Evolutionary conservation across 2,797 vertebrate genomes (phyloP).

Genomic region (Sebastes nivosus): DNA sequence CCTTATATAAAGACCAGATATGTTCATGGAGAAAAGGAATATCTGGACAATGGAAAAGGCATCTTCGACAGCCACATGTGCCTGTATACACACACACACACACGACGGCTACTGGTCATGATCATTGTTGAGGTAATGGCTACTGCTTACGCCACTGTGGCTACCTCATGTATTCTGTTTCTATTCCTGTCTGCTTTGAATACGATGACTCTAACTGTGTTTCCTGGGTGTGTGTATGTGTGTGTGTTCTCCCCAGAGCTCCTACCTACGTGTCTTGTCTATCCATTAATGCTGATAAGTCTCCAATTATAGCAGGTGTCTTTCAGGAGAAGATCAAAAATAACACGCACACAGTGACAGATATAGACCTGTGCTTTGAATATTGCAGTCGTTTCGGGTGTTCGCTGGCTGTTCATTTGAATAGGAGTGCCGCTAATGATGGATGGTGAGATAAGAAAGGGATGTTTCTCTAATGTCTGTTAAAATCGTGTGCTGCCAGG

Average conservation of each 20-base stretch:
- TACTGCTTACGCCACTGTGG: slow-evolving; percentile 58
- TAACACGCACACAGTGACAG: slow-evolving; percentile 31
- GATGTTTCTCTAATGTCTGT: not conserved
- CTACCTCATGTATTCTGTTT: slow-evolving; percentile 63
- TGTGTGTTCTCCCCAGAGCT: slow-evolving; percentile 7
- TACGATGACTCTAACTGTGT: slow-evolving; percentile 52
- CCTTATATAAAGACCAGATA: slow-evolving; percentile 61
- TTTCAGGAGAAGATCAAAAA: slow-evolving; percentile 55
- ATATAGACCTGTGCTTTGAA: slow-evolving; percentile 57
- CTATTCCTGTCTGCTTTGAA: slow-evolving; percentile 72
- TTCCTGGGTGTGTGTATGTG: slow-evolving; percentile 47
- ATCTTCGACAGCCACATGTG: slow-evolving; percentile 30
- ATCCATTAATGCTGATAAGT: slow-evolving; percentile 60
- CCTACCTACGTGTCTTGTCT: slow-evolving; percentile 28
- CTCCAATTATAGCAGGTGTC: slow-evolving; percentile 52
- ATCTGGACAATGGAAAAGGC: slow-evolving; percentile 48
- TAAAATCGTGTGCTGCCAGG: not conserved
- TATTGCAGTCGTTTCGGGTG: slow-evolving; percentile 19
- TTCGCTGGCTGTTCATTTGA: slow-evolving; percentile 22
- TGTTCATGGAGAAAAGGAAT: slow-evolving; percentile 52
- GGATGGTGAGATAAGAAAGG: slow-evolving; percentile 4
- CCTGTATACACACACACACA: not conserved
- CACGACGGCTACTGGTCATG: slow-evolving; percentile 34
- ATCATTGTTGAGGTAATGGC: slow-evolving; percentile 64
- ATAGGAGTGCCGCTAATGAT: slow-evolving; percentile 24